These are phyloP conservation scores for Copidosoma aretas DNA, from an alignment of 2,888 invertebrate genomes.

Conservation along the genomic window DNA sequence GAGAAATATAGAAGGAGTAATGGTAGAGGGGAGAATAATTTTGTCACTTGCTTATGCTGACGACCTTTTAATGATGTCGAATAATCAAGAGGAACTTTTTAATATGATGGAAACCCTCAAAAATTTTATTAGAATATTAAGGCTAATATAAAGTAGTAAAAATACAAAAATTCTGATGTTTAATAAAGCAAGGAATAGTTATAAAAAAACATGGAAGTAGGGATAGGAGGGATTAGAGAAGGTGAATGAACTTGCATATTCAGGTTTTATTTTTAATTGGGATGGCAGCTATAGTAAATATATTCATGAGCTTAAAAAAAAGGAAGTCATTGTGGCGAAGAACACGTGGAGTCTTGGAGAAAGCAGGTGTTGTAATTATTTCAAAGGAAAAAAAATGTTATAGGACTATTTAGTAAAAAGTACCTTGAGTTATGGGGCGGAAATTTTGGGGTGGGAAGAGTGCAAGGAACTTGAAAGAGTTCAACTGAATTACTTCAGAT, in stretches of 20 bases:
- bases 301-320: constrained; percentile 15
- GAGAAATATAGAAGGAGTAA: no score
- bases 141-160: constrained; percentile 26
- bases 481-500: constrained; percentile 20
- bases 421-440: constrained; percentile 23
- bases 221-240: constrained; percentile 13
- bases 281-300: constrained; percentile 13
- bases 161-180: constrained; percentile 36
- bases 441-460: no score
- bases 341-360: constrained; percentile 29
- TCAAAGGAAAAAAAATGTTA: constrained; percentile 23
- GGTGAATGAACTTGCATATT: constrained; percentile 22
- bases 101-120: no score
- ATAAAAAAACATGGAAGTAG: constrained; percentile 18
- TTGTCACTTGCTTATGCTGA: no score
- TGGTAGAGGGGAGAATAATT: no score
- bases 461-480: constrained; percentile 2
- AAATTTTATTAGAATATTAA: constrained; percentile 17
- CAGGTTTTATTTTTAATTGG: constrained; percentile 20
- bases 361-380: constrained; percentile 26
- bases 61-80: no score
- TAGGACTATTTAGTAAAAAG: constrained; percentile 25
- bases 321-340: constrained; percentile 10
- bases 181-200: constrained; percentile 3
- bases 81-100: no score